Evolutionary conservation across 2,888 invertebrate species (phyloP), one percentile per base, ranked within the genome.

Genomic region (Parelbella ahira): DNA sequence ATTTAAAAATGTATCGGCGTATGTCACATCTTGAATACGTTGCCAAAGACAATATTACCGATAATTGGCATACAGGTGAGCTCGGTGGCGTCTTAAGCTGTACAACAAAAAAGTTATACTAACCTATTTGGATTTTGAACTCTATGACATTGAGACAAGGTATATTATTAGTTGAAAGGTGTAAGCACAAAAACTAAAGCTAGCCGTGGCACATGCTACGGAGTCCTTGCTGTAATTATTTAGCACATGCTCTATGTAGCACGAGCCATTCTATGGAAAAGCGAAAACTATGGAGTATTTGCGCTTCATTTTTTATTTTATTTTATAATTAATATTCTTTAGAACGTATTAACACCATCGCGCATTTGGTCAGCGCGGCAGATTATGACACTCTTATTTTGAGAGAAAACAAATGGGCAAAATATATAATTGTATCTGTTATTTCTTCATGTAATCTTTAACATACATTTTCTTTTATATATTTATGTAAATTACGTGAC

Each of bases 21-120:
- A 42, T 28, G 28, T 42, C 41, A 42, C 41, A 42, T 34, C 33
- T 42, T 34, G 28, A 36, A 43, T 34, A 36, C 41, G 25, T 33
- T 2, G 23, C 23, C 23, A 42, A 29, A 42, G 34, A 42, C 42
- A 42, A 42, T 42, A 42, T 42, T 42, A 42, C 42, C 34, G 36
- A 49, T 68, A 70, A 68, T 66, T 65, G 64, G 65, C 53, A 65
- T n/a, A n/a, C 69, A 69, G 67, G 67, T 68, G 71, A 67, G 47
- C 44, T 37, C 39, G 46, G 10, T 25, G 13, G 29, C 37, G 41
- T 49, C 45, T 48, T 46, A 48, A 45, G 20, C 32, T 8, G n/a
- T 43, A 23, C 4, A 27, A 20, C 25, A 39, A 50, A 48, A 47
- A 38, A 49, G 32, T 7, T 11, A 19, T 7, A 11, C 10, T 9